These are phyloP conservation scores for Onychostruthus taczanowskii DNA, from an alignment of 2,113 vertebrate species.

Conservation along the genomic window DNA sequence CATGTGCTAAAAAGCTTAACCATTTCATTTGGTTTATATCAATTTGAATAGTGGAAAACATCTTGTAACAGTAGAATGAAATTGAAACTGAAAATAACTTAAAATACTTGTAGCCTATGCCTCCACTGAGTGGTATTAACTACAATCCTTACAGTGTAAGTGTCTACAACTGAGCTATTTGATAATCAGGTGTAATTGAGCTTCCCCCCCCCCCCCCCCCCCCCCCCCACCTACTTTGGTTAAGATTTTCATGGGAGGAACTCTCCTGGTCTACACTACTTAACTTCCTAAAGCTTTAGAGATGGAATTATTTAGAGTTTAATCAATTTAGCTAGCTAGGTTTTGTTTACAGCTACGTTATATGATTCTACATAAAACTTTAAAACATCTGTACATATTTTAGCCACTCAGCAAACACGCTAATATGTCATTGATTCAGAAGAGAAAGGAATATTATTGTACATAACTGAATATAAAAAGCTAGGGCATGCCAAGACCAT, in stretches of 20 bases:
- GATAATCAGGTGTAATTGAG: not conserved
- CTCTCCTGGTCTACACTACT: not conserved
- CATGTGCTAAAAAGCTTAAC: not conserved
- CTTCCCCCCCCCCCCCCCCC: rapidly evolving
- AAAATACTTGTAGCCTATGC: not conserved
- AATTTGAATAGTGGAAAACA: not conserved
- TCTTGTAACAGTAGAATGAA: not conserved
- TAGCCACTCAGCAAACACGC: not conserved
- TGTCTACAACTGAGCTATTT: not conserved
- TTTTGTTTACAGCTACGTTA: not conserved
- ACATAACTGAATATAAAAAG: not conserved
- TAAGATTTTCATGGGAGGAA: not conserved
- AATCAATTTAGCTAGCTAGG: not conserved
- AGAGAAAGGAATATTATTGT: not conserved
- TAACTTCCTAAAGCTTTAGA: not conserved
- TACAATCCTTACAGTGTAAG: not conserved
- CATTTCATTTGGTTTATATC: not conserved
- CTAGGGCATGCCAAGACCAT: not conserved
- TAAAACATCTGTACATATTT: not conserved
- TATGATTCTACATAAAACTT: not conserved
- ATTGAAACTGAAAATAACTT: not conserved
- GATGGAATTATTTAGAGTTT: not conserved
- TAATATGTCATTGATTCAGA: not conserved
- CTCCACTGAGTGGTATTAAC: not conserved
- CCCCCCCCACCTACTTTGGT: not conserved